Conservation (phyloP, 2,888 invertebrate species). For the Eupeodes luniger region DNA sequence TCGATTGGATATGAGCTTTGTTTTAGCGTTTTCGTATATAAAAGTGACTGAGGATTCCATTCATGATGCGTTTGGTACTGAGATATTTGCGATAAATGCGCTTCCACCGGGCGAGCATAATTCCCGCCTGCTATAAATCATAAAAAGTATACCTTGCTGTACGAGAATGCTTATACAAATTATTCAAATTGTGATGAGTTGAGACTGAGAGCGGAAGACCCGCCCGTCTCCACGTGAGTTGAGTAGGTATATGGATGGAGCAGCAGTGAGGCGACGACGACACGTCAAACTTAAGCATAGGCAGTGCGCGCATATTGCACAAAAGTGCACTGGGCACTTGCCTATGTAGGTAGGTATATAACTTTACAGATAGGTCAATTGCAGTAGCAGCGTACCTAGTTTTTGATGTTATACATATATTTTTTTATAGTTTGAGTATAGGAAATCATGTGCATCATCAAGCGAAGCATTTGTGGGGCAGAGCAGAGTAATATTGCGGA, state of each 20-base stretch:
- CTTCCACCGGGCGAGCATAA: constrained; percentile 44
- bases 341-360: background rate
- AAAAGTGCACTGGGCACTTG: constrained; percentile 47
- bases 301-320: constrained; percentile 35
- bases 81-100: constrained; percentile 27
- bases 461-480: constrained; percentile 43
- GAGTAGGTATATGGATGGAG: constrained; percentile 1
- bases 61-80: constrained; percentile 41
- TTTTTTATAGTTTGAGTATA: constrained; percentile 2
- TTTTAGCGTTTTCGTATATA: constrained; percentile 19
- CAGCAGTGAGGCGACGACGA: background rate
- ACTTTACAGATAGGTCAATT: background rate
- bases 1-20: constrained; percentile 63
- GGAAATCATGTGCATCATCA: constrained; percentile 65
- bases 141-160: constrained; percentile 37
- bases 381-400: background rate
- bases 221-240: constrained; percentile 65
- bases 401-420: background rate
- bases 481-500: constrained; percentile 48
- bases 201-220: constrained; percentile 55
- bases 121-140: constrained; percentile 65
- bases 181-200: constrained; percentile 69
- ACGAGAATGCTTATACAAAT: constrained; percentile 39
- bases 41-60: constrained; percentile 43
- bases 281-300: constrained; percentile 45